Base-by-base conservation (phyloP, 2,888 invertebrate genomes). In the Pheosia gnoma region DNA sequence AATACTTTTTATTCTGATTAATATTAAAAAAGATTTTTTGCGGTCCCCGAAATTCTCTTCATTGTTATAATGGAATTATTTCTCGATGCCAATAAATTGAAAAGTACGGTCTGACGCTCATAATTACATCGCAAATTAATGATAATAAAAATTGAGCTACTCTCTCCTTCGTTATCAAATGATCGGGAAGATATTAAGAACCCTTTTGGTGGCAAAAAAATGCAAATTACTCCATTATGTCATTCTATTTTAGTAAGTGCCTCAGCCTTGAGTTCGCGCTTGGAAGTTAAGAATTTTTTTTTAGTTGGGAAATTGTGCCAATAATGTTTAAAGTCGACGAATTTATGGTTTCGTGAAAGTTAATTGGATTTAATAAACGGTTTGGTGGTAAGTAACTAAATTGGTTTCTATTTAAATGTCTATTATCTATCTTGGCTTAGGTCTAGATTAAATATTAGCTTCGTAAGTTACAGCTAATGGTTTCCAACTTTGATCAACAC, bases 161-260 rank as follows among this genome's bases (percentile, higher is more conserved):
- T 62, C 59, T 59, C 54, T 57, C 61, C 59, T 45, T 49, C 58
- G 38, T 55, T 60, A 62, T 56, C 37, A 57, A 59, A 57, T 65
- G 54, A 65, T 65, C 60, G 58, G 45, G 63, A 60, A 58, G 55
- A 58, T 64, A 65, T 61, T 59, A 51, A 54, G 39, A 58, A 39
- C 49, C 61, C 58, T 60, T 55, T 52, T 57, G 59, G 58, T 52
- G 56, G 56, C 56, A 62, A 25, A 68, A 74, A 71, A 73, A 73
- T 77, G 72, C 67, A 73, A 77, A 77, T 77, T 65, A 61, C 67
- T 67, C 72, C 68, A 63, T 70, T 68, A 68, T 64, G 60, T 11
- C 11, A 9, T n/a, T 47, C n/a, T 47, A 47, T 47, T 47, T n/a
- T 47, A n/a, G 47, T 11, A 11, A 47, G n/a, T 45, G 6, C 65